phyloP scores from a whole-genome alignment of 2,888 invertebrate species.

The Morpho helenor region DNA sequence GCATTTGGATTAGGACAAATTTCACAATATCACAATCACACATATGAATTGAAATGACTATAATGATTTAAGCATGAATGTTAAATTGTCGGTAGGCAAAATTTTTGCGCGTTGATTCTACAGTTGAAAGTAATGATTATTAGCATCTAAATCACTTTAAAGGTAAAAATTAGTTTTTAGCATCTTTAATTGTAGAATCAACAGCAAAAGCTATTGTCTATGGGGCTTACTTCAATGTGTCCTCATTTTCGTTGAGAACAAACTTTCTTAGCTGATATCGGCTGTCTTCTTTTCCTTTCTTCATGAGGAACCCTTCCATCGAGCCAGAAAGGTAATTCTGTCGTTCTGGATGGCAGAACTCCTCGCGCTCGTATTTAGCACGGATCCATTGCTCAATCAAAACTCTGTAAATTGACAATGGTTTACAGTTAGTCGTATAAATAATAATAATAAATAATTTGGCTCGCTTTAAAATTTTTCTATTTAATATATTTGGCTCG shows the following conservation, averaged over 20 bases:
- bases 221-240: conserved; percentile 83
- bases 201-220: conserved; percentile 4
- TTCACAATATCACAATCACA: conserved; percentile 18
- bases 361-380: conserved; percentile 93
- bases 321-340: conserved; percentile 88
- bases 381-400: conserved; percentile 94
- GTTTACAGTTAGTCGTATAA: no score
- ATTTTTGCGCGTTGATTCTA: conserved; percentile 13
- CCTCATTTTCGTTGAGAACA: conserved; percentile 88
- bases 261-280: conserved; percentile 91
- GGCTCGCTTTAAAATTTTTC: no score
- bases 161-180: not conserved
- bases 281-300: conserved; percentile 92
- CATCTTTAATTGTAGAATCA: conserved; percentile 8
- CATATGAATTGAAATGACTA: conserved; percentile 15
- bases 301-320: conserved; percentile 93
- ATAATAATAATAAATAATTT: no score
- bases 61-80: conserved; percentile 18
- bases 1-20: conserved; percentile 19
- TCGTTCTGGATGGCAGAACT: conserved; percentile 89
- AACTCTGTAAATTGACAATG: conserved; percentile 78
- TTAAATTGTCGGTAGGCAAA: conserved; percentile 8
- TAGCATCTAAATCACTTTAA: not conserved
- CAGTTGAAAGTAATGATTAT: not conserved
- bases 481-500: no score